Percentiles rank a stretch among this genome's conserved stretches.
phyloP scores from a whole-genome alignment of 2,113 vertebrate species.

The Trogon melanurus region DNA sequence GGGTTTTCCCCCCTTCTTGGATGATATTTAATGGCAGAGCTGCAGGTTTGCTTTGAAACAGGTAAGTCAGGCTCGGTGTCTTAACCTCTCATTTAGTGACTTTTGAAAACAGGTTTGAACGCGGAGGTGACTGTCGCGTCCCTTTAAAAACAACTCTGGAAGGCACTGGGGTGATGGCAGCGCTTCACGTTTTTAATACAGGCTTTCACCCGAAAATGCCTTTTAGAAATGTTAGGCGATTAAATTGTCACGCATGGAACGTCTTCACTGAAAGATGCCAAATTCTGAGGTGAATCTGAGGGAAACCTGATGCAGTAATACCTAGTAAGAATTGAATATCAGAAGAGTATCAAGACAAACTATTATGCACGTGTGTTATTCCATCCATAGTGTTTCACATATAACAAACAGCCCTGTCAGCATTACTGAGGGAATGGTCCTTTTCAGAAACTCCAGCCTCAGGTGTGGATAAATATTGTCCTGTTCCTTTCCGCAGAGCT shows the following conservation, averaged over 20 bases:
- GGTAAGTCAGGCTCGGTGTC: background rate
- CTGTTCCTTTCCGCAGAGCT: background rate
- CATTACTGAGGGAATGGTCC: background rate
- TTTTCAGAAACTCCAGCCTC: background rate
- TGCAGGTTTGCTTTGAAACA: background rate
- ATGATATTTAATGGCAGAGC: too few species aligned
- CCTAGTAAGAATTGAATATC: background rate
- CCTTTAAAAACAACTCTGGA: background rate
- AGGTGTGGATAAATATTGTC: rapidly evolving
- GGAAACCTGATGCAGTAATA: background rate
- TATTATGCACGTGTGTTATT: background rate
- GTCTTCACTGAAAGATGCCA: background rate
- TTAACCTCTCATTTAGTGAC: background rate
- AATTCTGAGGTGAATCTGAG: background rate
- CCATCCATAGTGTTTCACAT: rapidly evolving
- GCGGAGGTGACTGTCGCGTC: background rate
- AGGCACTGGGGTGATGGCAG: background rate
- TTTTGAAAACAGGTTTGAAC: background rate
- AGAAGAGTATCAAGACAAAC: background rate
- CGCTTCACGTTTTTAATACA: background rate
- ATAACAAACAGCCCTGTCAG: background rate
- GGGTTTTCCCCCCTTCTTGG: background rate
- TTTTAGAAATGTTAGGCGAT: background rate
- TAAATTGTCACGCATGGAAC: background rate
- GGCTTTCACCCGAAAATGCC: background rate